Percentiles rank a stretch among this genome's conserved stretches.
These are phyloP conservation scores for Ceratoteleas bidentatus DNA, from an alignment of 1,140 invertebrate species.

Conservation along the genomic window DNA sequence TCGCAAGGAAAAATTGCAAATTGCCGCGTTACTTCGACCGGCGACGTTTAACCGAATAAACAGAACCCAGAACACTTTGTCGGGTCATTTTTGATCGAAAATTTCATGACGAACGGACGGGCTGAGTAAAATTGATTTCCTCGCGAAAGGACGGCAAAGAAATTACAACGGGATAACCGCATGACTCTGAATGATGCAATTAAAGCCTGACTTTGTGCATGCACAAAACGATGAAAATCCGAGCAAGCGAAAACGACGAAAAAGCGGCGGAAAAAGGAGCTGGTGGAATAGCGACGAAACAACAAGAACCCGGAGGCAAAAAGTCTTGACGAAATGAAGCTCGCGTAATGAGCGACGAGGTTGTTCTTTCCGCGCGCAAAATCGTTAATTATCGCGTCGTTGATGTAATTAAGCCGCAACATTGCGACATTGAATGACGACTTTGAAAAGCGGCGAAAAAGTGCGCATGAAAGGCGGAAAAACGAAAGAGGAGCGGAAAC, in stretches of 20 bases:
- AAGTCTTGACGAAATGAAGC: constrained; percentile 42
- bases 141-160: too few species aligned
- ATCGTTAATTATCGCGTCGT: constrained; percentile 53
- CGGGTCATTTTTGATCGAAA: too few species aligned
- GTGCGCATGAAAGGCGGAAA: constrained; percentile 1
- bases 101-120: too few species aligned
- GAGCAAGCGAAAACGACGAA: not conserved
- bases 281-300: not conserved
- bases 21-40: too few species aligned
- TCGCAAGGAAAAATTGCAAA: not conserved
- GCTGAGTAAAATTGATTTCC: too few species aligned
- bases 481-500: not conserved
- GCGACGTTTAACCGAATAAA: too few species aligned
- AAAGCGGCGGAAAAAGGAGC: not conserved
- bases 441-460: constrained; percentile 26
- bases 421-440: constrained; percentile 37
- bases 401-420: constrained; percentile 43
- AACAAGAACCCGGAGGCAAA: constrained; percentile 3
- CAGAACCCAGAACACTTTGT: too few species aligned
- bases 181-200: too few species aligned
- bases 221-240: too few species aligned
- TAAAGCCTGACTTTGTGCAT: too few species aligned
- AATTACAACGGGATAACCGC: too few species aligned
- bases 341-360: constrained; percentile 34
- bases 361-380: constrained; percentile 20